These are phyloP conservation scores for Dryococelus australis DNA, from an alignment of 2,888 invertebrate genomes.

Conservation along the genomic window DNA sequence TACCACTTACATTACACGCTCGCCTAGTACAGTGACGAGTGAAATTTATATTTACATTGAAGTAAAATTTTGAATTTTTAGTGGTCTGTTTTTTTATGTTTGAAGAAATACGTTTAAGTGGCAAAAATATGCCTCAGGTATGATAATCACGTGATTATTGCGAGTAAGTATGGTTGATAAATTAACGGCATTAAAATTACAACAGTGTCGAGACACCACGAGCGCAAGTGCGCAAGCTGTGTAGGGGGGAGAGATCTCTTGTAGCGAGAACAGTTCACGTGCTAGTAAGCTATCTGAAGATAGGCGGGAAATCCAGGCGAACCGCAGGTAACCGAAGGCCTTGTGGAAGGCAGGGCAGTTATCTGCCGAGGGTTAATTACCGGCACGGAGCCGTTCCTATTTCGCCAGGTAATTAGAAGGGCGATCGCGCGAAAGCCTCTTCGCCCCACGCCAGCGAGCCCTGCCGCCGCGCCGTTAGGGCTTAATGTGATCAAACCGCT, in stretches of 20 bases:
- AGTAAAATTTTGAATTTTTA: too few relatives aligned
- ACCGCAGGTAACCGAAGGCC: neutral
- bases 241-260: neutral
- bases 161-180: too few relatives aligned
- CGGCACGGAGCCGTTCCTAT: neutral
- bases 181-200: too few relatives aligned
- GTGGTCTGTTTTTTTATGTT: too few relatives aligned
- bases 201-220: too few relatives aligned
- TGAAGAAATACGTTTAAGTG: too few relatives aligned
- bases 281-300: neutral
- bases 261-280: too few relatives aligned
- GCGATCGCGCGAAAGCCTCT: neutral
- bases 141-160: too few relatives aligned
- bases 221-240: neutral
- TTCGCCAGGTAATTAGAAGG: constrained; percentile 8
- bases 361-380: neutral
- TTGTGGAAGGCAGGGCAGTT: neutral
- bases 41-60: too few relatives aligned
- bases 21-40: too few relatives aligned
- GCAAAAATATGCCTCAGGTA: too few relatives aligned
- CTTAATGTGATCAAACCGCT: constrained; percentile 8
- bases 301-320: neutral
- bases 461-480: neutral
- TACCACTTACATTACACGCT: too few relatives aligned
- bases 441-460: neutral